Evolutionary conservation across 2,888 invertebrate species (phyloP).

Genomic region (Erebia palarica): DNA sequence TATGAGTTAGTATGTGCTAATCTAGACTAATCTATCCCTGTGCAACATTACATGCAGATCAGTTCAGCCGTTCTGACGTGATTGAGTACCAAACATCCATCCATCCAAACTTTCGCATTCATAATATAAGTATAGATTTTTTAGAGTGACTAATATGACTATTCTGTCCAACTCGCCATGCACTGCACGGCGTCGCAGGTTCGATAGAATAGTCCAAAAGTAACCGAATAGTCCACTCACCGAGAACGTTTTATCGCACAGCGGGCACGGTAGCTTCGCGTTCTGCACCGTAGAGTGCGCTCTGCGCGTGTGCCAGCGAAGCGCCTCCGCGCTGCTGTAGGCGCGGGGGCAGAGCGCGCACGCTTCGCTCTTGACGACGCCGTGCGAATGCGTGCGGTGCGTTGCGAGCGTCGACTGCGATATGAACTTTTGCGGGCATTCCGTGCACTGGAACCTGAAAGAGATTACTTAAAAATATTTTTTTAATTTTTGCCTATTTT

Average conservation of each 20-base stretch:
- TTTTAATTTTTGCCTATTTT: too few species aligned
- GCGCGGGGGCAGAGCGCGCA: conserved; percentile 50
- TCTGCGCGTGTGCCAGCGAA: conserved; percentile 48
- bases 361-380: conserved; percentile 31
- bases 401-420: conserved; percentile 47
- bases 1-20: too few species aligned
- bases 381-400: conserved; percentile 42
- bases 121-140: too few species aligned
- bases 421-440: conserved; percentile 49
- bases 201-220: background rate
- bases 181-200: too few species aligned
- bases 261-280: conserved; percentile 31
- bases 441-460: conserved; percentile 47
- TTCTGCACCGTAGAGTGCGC: conserved; percentile 43
- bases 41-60: too few species aligned
- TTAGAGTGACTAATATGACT: too few species aligned
- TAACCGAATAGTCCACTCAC: conserved; percentile 16
- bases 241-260: conserved; percentile 41
- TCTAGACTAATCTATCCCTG: too few species aligned
- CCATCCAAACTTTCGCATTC: too few species aligned
- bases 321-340: conserved; percentile 50
- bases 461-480: too few species aligned
- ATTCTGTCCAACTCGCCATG: too few species aligned
- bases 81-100: too few species aligned
- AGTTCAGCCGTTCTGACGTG: too few species aligned